A percentile compares a stretch with the other conserved stretches of the same genome.
phyloP scores from a whole-genome alignment of 2,888 invertebrate genomes.

The Coelopa pilipes region DNA sequence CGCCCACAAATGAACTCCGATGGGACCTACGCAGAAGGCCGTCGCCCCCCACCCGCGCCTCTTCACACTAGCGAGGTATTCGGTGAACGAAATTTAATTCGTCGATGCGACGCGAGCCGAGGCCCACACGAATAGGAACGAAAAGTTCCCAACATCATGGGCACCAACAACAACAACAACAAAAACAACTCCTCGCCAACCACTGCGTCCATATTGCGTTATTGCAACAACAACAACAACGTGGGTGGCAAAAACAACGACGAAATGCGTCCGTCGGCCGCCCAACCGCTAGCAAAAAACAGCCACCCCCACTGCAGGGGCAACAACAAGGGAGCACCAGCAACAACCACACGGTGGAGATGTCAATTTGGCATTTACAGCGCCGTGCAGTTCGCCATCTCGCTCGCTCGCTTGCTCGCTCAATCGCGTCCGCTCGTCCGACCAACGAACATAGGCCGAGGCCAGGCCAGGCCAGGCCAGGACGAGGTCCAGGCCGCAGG shows the following conservation, averaged over 20 bases:
- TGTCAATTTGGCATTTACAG: conserved; percentile 25
- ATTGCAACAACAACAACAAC: conserved; percentile 42
- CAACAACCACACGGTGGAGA: conserved; percentile 8
- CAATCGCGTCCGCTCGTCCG: not conserved
- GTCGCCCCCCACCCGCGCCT: too few species aligned
- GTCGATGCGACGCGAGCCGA: too few species aligned
- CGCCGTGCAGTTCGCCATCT: not conserved
- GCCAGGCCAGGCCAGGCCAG: conserved; percentile 11
- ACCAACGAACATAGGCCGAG: conserved; percentile 7
- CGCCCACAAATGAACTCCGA: too few species aligned
- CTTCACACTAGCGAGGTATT: too few species aligned
- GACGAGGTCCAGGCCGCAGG: conserved; percentile 3
- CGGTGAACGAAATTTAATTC: too few species aligned
- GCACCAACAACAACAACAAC: not conserved
- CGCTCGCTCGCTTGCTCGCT: not conserved
- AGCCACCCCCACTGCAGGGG: conserved; percentile 38
- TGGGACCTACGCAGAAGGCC: too few species aligned
- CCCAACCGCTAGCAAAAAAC: conserved; percentile 38
- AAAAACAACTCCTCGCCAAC: too few species aligned
- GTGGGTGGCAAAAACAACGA: conserved; percentile 23
- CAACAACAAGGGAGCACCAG: not conserved
- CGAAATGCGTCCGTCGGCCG: not conserved
- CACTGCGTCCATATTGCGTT: conserved; percentile 36
- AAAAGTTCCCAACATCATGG: not conserved
- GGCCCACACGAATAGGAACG: too few species aligned